Conservation (phyloP, 2,113 vertebrate genomes). For the Cricetomys ansorgei region DNA sequence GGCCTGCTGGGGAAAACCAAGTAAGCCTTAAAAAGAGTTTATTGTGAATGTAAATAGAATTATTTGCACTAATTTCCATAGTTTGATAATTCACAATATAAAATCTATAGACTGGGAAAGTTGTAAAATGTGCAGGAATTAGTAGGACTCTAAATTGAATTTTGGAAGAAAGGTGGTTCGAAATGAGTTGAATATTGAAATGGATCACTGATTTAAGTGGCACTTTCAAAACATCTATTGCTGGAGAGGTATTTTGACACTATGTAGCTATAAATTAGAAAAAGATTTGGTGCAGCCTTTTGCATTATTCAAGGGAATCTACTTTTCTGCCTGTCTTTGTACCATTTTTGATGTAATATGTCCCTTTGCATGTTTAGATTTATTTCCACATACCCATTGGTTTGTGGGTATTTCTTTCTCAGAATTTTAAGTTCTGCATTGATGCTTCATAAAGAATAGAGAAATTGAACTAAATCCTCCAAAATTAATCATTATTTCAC, state of each 20-base stretch:
- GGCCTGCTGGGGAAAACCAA: neutral
- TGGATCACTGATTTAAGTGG: neutral
- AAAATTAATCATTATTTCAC: neutral
- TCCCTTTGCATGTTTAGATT: neutral
- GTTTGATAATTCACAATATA: neutral
- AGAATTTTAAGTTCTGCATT: neutral
- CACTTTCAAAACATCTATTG: neutral
- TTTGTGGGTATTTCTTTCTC: neutral
- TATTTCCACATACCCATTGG: neutral
- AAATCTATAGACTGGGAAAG: neutral
- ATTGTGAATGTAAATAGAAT: neutral
- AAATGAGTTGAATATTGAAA: neutral
- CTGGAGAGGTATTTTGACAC: neutral
- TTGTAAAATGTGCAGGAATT: neutral
- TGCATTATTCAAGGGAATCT: neutral
- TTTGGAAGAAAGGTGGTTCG: neutral
- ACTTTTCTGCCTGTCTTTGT: neutral
- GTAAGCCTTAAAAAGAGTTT: neutral
- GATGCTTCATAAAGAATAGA: neutral
- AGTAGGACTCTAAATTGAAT: neutral
- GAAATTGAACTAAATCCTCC: neutral
- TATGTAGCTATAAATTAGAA: constrained; percentile 24
- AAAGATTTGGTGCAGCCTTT: neutral
- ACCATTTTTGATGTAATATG: neutral
- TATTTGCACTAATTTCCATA: neutral